Evolutionary conservation across 2,113 vertebrate genomes (phyloP), one percentile per base, ranked within the genome.

Genomic region (Epinephelus cyanopodus): DNA sequence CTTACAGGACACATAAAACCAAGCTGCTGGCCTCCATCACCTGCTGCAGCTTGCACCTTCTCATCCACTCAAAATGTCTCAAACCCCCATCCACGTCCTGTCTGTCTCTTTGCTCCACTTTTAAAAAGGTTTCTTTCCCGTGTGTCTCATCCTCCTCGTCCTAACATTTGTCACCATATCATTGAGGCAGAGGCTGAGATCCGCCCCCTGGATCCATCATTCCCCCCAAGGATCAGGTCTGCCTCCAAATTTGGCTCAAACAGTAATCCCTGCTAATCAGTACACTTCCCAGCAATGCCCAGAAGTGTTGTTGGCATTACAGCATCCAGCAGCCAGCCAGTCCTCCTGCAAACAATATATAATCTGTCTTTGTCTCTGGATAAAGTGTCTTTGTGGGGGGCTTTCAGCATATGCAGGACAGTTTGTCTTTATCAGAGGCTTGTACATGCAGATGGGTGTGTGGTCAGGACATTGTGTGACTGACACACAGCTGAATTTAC

Each of bases 1-100:
- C 92, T 87, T 70, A 68, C 82, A 60, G 73, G 93, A 94, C 91
- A 97, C 91, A 93, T 95, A 94, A 94, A 0, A 79, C 62, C 50
- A 70, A 37, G 77, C 70, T 66, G 91, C 56, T 84, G 60, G 77
- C 58, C 69, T 42, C 79, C 74, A 42, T n/a, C 63, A 83, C 2
- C 0, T 56, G 23, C 68, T 45, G 13, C 53, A 42, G 53, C 37
- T 14, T 8, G 17, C n/a, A 74, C 77, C 82, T 66, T 15, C 6
- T 42, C 70, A 82, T 86, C 79, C 79, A 48, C 48, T 74, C 19
- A 57, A 78, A 77, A 79, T 23, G 67, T 73, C 15, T 79, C 58
- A 61, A 45, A 61, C 67, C 60, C 39, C 60, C 8, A 81, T 74
- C 57, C 39, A 42, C 42, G 45, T 2, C 53, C 14, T 54, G 47